Base-by-base conservation (phyloP, 2,888 invertebrate species). In the Cheilosia scutellata region DNA sequence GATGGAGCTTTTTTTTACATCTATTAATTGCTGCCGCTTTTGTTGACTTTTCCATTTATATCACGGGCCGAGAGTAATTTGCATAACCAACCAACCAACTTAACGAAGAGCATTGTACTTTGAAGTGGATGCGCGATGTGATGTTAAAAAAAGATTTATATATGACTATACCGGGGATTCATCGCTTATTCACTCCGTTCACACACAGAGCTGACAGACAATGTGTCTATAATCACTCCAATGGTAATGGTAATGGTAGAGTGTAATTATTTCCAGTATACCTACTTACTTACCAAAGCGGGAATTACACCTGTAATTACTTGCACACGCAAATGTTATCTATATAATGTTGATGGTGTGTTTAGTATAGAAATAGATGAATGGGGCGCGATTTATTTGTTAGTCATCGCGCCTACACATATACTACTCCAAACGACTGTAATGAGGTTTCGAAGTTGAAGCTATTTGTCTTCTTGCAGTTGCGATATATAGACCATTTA, bases 241-340 rank as follows among this genome's bases (percentile, higher is more conserved):
- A 49, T 72, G 63, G 44, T 11, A 29, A 49, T 72, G 63, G 44
- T 11, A 51, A 20, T 20, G 47, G 47, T 0, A 6, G 42, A 51
- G 63, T 65, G 51, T 72, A 71, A 79, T 79, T 79, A 79, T 63
- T 79, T 72, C 47, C 78, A 79, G 60, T 77, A 62, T 6, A 7
- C 44, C 68, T 20, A 27, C 7, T 33, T 47, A 37, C 51, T 33
- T 47, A 37, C 51, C 60, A 40, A 29, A 47, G 71, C 25, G 63
- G 60, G 62, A 77, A 57, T 79, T 72, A 79, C 78, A 79, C 71
- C 71, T 79, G 65, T 79, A 79, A 79, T 79, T 79, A 79, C 71
- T 65, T 57, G 65, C 71, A 65, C 71, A 79, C 71, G 78, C 71
- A 71, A 62, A 47, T 31, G 70, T 29, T 63, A 49, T 37, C 31